These are phyloP conservation scores for Drosophila kokeensis DNA, from an alignment of 2,888 invertebrate species.

Conservation along the genomic window DNA sequence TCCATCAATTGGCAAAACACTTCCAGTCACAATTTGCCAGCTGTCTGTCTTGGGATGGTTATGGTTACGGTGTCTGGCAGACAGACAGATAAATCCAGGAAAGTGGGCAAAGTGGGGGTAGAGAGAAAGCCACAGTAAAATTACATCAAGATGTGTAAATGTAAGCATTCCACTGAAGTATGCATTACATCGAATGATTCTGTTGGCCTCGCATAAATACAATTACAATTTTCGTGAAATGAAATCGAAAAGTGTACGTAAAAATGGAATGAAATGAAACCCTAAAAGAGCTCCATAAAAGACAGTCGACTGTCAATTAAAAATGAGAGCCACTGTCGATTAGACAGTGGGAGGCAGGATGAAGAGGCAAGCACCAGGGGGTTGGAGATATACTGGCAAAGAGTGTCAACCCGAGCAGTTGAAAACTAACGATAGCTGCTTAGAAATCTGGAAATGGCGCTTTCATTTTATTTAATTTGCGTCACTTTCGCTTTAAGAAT, in stretches of 20 bases:
- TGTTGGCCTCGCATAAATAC: constrained; percentile 12
- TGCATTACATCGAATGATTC: constrained; percentile 39
- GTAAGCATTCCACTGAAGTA: constrained; percentile 32
- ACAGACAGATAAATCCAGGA: not conserved
- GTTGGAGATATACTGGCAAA: not conserved
- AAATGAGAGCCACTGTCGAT: not conserved
- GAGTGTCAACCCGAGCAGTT: constrained; percentile 1
- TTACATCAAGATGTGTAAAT: constrained; percentile 41
- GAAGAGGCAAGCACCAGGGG: not conserved
- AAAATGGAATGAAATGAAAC: constrained; percentile 69
- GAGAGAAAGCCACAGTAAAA: constrained; percentile 17
- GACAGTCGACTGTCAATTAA: not conserved
- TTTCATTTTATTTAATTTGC: constrained; percentile 27
- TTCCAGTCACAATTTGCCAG: constrained; percentile 19
- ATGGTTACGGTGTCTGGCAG: constrained; percentile 52
- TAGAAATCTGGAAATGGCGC: not conserved
- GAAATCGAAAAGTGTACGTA: constrained; percentile 55
- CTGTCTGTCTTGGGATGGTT: constrained; percentile 28
- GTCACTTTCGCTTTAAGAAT: constrained; percentile 51
- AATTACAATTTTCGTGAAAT: constrained; percentile 20
- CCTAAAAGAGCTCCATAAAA: constrained; percentile 28
- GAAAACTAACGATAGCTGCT: not conserved
- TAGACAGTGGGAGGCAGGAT: not conserved
- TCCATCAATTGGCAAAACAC: constrained; percentile 26
- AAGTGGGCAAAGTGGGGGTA: not conserved